A percentile compares a stretch with the other conserved stretches of the same genome.
Evolutionary conservation across 2,888 invertebrate genomes (phyloP).

Genomic region (Pecten maximus): DNA sequence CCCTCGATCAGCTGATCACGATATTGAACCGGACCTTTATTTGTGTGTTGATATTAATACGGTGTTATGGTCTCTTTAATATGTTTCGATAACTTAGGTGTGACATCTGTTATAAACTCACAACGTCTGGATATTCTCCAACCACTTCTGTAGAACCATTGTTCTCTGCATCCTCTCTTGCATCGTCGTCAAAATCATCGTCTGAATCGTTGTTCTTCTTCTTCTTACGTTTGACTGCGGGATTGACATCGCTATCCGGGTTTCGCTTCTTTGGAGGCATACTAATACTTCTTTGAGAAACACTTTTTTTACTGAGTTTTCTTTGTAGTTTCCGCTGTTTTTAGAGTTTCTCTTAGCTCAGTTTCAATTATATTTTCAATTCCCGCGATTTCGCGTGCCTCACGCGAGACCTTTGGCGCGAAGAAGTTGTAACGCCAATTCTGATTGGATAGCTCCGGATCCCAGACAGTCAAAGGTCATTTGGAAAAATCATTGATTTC

Average conservation of each 20-base stretch:
- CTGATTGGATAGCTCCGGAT: conserved; percentile 39
- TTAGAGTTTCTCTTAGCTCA: background rate
- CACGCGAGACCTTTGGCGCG: conserved; percentile 58
- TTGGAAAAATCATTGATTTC: background rate
- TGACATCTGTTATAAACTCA: conserved; percentile 50
- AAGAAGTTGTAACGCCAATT: conserved; percentile 40
- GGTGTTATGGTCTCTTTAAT: background rate
- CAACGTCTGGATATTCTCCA: conserved; percentile 62
- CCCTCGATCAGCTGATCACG: conserved; percentile 34
- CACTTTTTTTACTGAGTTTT: background rate
- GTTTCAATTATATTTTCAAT: conserved; percentile 43
- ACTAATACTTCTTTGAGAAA: background rate
- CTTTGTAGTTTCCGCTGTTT: conserved; percentile 31
- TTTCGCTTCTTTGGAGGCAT: conserved; percentile 77
- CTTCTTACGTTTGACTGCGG: conserved; percentile 70
- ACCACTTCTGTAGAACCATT: conserved; percentile 63
- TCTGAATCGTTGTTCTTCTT: conserved; percentile 71
- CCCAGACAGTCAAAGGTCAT: conserved; percentile 26
- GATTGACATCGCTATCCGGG: conserved; percentile 66
- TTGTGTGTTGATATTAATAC: background rate
- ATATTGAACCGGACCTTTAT: background rate
- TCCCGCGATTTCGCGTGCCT: conserved; percentile 58
- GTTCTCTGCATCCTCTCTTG: conserved; percentile 58
- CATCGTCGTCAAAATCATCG: conserved; percentile 62
- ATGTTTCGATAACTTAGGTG: background rate